phyloP scores from a whole-genome alignment of 2,888 invertebrate genomes.

The Idaea aversata region DNA sequence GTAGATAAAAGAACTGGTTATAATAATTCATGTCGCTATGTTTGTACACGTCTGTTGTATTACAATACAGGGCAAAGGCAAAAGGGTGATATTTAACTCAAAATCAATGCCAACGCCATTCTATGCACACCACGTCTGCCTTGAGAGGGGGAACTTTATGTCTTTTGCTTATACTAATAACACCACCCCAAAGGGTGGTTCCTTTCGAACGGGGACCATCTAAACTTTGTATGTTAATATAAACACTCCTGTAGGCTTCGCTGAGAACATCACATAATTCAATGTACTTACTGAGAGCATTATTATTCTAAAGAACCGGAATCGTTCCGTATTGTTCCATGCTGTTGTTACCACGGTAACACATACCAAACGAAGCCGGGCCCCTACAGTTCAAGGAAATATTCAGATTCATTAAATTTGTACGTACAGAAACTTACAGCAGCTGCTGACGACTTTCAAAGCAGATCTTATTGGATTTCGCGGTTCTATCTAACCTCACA shows the following conservation, averaged over 20 bases:
- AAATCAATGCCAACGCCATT: constrained; percentile 75
- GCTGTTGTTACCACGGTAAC: constrained; percentile 1
- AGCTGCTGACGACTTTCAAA: neutral
- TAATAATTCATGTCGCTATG: constrained; percentile 68
- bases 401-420: neutral
- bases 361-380: neutral
- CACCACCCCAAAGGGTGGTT: constrained; percentile 69
- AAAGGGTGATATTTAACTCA: constrained; percentile 74
- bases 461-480: neutral
- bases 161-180: constrained; percentile 77
- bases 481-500: neutral
- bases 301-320: constrained; percentile 54
- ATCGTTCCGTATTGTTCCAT: constrained; percentile 26
- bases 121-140: constrained; percentile 70
- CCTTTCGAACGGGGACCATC: constrained; percentile 59
- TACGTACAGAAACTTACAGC: neutral
- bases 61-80: constrained; percentile 48
- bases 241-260: constrained; percentile 70
- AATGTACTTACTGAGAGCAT: constrained; percentile 55
- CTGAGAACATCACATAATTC: constrained; percentile 60
- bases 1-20: constrained; percentile 59
- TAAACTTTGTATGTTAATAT: constrained; percentile 74
- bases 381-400: neutral
- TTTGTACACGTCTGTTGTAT: constrained; percentile 55
- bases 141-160: constrained; percentile 62